phyloP scores from a whole-genome alignment of 2,113 vertebrate genomes.

The Cyphomyrus discorhynchus region DNA sequence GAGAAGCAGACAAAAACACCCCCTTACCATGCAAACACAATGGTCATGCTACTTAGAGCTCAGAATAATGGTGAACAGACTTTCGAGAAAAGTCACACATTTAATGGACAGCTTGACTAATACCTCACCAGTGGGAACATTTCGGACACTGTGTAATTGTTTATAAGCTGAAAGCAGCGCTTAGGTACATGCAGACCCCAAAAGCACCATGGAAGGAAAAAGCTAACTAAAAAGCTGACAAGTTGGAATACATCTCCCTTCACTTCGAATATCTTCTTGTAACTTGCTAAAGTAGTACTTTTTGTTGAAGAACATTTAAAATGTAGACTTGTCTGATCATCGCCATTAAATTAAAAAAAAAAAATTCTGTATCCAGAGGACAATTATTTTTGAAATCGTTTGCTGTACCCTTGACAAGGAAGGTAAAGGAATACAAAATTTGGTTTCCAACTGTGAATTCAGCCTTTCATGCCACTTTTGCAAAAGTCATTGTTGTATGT shows the following conservation, averaged over 20 bases:
- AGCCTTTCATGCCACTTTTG: background rate
- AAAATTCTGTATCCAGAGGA: background rate
- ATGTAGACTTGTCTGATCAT: background rate
- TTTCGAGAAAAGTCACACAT: background rate
- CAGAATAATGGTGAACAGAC: background rate
- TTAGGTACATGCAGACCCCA: background rate
- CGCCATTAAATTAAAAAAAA: background rate
- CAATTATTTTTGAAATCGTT: background rate
- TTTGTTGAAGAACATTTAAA: background rate
- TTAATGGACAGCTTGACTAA: background rate
- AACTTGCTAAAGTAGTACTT: background rate
- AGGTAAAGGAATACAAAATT: background rate
- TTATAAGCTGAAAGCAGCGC: background rate
- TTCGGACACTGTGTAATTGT: background rate
- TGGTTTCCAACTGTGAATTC: background rate
- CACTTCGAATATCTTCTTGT: background rate
- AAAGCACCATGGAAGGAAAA: background rate
- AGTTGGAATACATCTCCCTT: background rate
- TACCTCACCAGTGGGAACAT: background rate
- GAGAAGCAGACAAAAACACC: background rate
- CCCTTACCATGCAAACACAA: background rate
- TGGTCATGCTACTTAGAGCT: background rate
- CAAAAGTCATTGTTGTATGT: background rate
- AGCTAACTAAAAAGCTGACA: background rate
- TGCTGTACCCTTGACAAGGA: background rate